These are phyloP conservation scores for Lithophane semibrunnea DNA, from an alignment of 2,888 invertebrate genomes.

Conservation along the genomic window DNA sequence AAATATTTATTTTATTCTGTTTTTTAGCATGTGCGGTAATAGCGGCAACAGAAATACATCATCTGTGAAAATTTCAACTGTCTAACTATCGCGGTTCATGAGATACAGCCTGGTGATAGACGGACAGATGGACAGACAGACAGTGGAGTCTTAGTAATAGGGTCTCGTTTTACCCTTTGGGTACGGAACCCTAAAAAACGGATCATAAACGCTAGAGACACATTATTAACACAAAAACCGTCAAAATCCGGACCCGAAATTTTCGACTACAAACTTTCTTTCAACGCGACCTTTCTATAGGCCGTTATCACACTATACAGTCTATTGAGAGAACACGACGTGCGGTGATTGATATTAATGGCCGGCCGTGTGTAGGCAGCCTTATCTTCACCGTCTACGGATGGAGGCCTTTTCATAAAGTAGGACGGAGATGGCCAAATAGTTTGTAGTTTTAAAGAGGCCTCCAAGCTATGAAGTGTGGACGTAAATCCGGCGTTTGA, in stretches of 20 bases:
- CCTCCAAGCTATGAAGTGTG: slow-evolving; percentile 47
- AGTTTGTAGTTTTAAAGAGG: slow-evolving; percentile 69
- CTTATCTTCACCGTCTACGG: slow-evolving; percentile 82
- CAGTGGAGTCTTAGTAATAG: no score
- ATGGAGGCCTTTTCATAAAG: slow-evolving; percentile 72
- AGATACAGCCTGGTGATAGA: no score
- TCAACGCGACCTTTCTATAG: slow-evolving; percentile 76
- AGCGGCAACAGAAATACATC: no score
- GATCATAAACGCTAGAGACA: slow-evolving; percentile 7
- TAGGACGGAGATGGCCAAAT: slow-evolving; percentile 68
- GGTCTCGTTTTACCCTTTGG: no score
- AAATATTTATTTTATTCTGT: no score
- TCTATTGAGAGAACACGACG: slow-evolving; percentile 69
- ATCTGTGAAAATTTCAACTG: no score
- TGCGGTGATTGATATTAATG: slow-evolving; percentile 88
- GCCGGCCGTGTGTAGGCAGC: slow-evolving; percentile 70
- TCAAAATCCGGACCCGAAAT: slow-evolving; percentile 49
- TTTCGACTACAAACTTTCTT: slow-evolving; percentile 64
- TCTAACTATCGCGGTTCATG: no score
- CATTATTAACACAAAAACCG: slow-evolving; percentile 45
- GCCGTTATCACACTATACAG: slow-evolving; percentile 81
- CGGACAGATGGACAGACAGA: no score
- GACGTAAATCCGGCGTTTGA: slow-evolving; percentile 38
- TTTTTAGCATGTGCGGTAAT: no score
- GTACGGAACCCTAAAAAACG: neutral